Percentiles rank a stretch among this genome's conserved stretches.
Conservation (phyloP, 2,113 vertebrate species). For the Oreamnos americanus region DNA sequence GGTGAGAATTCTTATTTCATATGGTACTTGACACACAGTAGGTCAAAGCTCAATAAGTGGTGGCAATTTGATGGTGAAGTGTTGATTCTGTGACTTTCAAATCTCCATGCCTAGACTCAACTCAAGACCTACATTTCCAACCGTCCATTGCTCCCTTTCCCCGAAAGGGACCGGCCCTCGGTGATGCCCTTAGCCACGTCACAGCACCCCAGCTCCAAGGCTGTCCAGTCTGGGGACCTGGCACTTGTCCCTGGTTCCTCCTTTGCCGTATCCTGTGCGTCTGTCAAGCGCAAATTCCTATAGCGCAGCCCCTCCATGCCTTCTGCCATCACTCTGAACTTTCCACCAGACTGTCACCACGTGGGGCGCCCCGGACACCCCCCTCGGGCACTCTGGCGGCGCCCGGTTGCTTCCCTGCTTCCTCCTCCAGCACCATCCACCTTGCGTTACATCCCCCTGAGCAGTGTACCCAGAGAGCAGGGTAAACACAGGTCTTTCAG, state of each 20-base stretch:
- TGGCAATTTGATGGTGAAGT: background rate
- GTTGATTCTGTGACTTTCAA: background rate
- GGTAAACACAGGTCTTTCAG: background rate
- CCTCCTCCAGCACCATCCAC: background rate
- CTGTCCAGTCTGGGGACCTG: background rate
- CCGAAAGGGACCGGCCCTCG: background rate
- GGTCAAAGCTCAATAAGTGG: background rate
- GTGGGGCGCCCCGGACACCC: background rate
- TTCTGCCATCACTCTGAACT: background rate
- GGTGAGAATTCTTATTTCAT: background rate
- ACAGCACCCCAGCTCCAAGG: background rate
- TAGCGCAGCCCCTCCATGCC: background rate
- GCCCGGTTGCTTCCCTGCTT: background rate
- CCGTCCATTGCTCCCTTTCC: background rate
- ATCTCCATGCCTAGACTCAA: background rate
- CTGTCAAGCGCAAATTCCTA: background rate
- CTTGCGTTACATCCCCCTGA: background rate
- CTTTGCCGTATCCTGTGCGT: background rate
- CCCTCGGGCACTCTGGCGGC: background rate
- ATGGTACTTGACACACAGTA: background rate
- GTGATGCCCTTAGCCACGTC: background rate
- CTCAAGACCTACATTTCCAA: background rate
- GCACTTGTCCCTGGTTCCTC: background rate
- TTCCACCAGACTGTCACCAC: background rate
- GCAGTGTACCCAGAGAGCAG: background rate